These are phyloP conservation scores for Zaprionus africanus DNA, from an alignment of 1,140 invertebrate species.

Conservation along the genomic window DNA sequence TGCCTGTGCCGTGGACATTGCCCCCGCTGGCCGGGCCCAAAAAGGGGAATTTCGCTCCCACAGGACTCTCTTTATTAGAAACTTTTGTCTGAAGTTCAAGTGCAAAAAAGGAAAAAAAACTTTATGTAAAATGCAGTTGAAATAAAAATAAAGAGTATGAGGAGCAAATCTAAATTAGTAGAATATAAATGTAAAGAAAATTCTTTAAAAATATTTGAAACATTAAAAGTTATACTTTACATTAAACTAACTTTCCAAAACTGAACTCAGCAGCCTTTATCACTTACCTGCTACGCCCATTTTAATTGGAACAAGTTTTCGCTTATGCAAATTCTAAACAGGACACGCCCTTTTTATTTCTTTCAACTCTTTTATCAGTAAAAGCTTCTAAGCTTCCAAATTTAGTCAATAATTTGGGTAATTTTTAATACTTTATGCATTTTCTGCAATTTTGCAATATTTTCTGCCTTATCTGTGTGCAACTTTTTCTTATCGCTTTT, in stretches of 20 bases:
- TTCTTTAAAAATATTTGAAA: background rate
- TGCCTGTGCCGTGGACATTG: conserved; percentile 28
- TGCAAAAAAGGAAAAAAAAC: conserved; percentile 54
- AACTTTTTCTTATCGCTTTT: conserved; percentile 28
- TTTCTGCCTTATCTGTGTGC: conserved; percentile 26
- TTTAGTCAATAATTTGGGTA: background rate
- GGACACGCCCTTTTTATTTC: conserved; percentile 45
- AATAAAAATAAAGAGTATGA: background rate
- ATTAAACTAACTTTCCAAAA: background rate
- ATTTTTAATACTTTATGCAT: background rate
- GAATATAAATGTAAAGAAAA: too few relatives aligned
- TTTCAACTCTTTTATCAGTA: background rate
- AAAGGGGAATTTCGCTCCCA: conserved; percentile 60
- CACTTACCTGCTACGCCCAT: conserved; percentile 68
- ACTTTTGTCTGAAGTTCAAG: conserved; percentile 75
- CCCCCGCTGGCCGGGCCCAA: conserved; percentile 39
- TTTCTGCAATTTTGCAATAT: background rate
- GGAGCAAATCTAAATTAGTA: background rate
- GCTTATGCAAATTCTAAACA: conserved; percentile 19
- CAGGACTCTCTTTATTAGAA: conserved; percentile 50
- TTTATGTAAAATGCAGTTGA: background rate
- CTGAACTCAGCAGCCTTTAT: conserved; percentile 24
- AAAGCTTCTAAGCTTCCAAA: background rate
- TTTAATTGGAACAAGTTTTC: conserved; percentile 20
- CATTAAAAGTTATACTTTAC: background rate